Base-by-base conservation (phyloP, 2,113 vertebrate species). In the Antechinus flavipes region DNA sequence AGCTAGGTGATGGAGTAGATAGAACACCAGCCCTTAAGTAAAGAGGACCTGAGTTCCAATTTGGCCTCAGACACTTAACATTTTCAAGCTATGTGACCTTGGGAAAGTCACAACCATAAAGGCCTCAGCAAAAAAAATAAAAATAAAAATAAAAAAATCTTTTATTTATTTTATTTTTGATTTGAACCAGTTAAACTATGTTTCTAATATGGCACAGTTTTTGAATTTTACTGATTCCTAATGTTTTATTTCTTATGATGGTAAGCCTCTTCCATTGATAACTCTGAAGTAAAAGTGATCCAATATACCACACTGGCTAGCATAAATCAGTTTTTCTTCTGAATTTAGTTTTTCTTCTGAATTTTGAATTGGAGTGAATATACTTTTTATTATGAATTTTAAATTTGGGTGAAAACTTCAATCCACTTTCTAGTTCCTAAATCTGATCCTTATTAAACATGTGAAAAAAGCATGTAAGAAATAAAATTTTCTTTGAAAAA, bases 301-400 rank as follows among this genome's bases (percentile, higher is more conserved):
- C 42, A 93, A 50, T 89, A 58, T 56, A 76, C 7, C 52, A 0
- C 25, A 90, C 3, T 68, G 30, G 3, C 61, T 68, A 30, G 11
- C 47, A 2, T 46, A 95, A 95, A 94, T 47, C 9, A 95, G 58
- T 52, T 52, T 52, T 52, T 52, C 0, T 52, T 52, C 50, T 96
- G 95, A 94, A 91, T 1, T 30, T 42, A 49, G 50, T 12, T 90
- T 94, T 93, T 93, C 93, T 68, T 95, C 93, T 93, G 47, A 90
- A 90, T 90, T 97, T 92, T 95, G 6, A 55, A 47, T 90, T 91
- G 61, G 58, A 94, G 11, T 96, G 95, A 94, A 91, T 1, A 30
- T 35, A 46, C 47, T 12, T 90, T 94, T 93, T 93, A 93, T 68
- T 94, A 92, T 93, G 47, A 90, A 90, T 90, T 97, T 92, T 95